Conservation (phyloP, 1,140 invertebrate genomes). For the Trichonephila clavata region DNA sequence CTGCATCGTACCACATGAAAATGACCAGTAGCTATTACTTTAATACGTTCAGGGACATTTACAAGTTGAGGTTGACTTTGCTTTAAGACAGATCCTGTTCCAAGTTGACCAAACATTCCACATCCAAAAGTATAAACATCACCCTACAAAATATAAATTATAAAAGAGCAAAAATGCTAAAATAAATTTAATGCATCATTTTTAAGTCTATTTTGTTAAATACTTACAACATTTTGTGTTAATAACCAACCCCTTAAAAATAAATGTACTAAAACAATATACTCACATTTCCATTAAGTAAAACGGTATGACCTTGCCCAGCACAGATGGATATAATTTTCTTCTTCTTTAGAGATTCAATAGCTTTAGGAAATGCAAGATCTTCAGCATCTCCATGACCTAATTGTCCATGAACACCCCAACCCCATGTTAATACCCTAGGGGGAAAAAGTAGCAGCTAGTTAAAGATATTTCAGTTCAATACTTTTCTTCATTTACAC, state of each 20-base stretch:
- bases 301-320: slow-evolving; percentile 89
- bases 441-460: background rate
- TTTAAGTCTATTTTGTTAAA: no score
- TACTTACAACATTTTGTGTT: no score
- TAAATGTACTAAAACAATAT: background rate
- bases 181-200: no score
- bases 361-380: slow-evolving; percentile 84
- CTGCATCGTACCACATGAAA: slow-evolving; percentile 88
- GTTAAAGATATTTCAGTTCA: no score
- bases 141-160: slow-evolving; percentile 80
- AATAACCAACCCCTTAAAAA: no score
- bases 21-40: slow-evolving; percentile 87
- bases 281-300: slow-evolving; percentile 84
- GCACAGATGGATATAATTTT: slow-evolving; percentile 84
- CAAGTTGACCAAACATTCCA: slow-evolving; percentile 90
- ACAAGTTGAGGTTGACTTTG: slow-evolving; percentile 84
- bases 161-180: background rate
- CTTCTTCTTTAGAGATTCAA: slow-evolving; percentile 81
- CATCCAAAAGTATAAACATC: slow-evolving; percentile 89
- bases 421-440: slow-evolving; percentile 84
- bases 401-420: slow-evolving; percentile 92
- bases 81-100: slow-evolving; percentile 85
- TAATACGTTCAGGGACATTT: slow-evolving; percentile 84
- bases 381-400: slow-evolving; percentile 88
- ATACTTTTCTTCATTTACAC: background rate